A percentile compares a stretch with the other conserved stretches of the same genome.
Conservation (phyloP, 2,797 vertebrate species). For the Schizopygopsis malacanthus region DNA sequence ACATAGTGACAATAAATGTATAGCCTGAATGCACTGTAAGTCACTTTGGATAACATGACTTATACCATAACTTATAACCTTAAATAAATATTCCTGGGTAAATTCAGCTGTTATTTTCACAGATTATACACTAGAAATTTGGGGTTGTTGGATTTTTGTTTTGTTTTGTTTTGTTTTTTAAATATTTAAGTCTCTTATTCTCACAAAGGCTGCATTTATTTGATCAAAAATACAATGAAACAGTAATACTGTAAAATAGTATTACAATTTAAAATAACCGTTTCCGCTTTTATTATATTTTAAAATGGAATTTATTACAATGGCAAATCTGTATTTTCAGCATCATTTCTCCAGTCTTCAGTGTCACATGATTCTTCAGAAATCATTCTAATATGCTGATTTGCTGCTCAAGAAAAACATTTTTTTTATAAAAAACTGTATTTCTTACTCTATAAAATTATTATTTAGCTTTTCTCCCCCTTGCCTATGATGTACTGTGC, state of each 20-base stretch:
- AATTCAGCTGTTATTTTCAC: neutral
- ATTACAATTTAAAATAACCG: neutral
- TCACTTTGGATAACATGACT: no score
- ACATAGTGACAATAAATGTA: no score
- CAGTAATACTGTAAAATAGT: neutral
- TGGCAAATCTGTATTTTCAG: neutral
- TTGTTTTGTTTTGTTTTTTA: no score
- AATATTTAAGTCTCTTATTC: neutral
- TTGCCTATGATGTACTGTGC: no score
- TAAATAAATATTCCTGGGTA: neutral
- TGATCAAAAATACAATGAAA: neutral
- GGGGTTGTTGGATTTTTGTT: neutral
- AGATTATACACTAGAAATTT: neutral
- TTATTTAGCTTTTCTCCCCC: no score
- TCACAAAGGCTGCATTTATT: neutral
- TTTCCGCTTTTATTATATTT: no score
- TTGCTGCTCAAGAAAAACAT: neutral
- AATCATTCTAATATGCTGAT: neutral
- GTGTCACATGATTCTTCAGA: neutral
- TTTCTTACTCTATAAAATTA: no score
- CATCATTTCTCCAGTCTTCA: neutral
- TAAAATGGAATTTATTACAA: neutral
- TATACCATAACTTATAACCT: neutral
- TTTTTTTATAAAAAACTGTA: no score
- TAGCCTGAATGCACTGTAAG: no score